Conservation (phyloP, 1,140 invertebrate genomes). For the Grapholita molesta region DNA sequence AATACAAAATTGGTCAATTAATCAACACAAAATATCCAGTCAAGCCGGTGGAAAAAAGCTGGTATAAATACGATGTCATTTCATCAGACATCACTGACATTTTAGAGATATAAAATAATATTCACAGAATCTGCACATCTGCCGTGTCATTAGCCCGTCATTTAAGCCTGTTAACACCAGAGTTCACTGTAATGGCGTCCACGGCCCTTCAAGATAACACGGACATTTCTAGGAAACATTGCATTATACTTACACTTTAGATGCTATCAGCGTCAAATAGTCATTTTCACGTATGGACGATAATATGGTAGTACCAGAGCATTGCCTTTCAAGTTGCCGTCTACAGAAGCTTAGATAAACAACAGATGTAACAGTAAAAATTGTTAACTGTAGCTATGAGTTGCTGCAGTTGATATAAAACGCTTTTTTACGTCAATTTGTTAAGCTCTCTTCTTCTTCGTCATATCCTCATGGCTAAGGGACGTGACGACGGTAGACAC, state of each 20-base stretch:
- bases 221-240: slow-evolving; percentile 23
- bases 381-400: no score
- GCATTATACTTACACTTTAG: slow-evolving; percentile 20
- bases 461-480: no score
- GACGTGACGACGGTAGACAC: no score
- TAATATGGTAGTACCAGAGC: background rate
- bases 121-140: slow-evolving; percentile 63
- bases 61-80: no score
- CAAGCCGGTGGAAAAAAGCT: no score
- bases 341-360: no score
- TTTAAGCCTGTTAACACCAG: slow-evolving; percentile 66
- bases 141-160: slow-evolving; percentile 66
- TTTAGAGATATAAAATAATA: slow-evolving; percentile 41
- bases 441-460: no score
- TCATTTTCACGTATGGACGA: background rate
- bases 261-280: slow-evolving; percentile 12
- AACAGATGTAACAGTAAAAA: no score
- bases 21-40: no score
- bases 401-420: no score
- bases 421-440: no score
- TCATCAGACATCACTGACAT: slow-evolving; percentile 29
- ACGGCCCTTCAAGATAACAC: slow-evolving; percentile 49
- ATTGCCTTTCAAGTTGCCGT: background rate
- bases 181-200: slow-evolving; percentile 52
- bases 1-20: no score